Conservation (phyloP, 2,888 invertebrate genomes). For the Anagyrus pseudococci region DNA sequence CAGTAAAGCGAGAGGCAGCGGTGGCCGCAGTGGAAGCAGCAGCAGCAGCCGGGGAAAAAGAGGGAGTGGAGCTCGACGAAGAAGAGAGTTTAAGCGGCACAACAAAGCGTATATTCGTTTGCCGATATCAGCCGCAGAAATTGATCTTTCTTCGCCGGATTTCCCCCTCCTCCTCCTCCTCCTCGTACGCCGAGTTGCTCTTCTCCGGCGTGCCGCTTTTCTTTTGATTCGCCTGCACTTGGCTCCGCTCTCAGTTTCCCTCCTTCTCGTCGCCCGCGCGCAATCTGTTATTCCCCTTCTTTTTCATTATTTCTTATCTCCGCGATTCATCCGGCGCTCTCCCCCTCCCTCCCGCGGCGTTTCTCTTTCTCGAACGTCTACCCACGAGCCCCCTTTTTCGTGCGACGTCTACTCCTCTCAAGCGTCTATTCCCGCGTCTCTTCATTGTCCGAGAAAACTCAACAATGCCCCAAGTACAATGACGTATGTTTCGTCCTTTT, state of each 20-base stretch:
- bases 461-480: conserved; percentile 13
- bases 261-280: background rate
- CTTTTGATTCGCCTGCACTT: no score
- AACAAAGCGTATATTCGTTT: conserved; percentile 36
- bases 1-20: no score
- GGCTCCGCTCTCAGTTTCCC: no score
- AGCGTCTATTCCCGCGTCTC: no score
- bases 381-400: background rate
- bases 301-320: conserved; percentile 35
- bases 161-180: no score
- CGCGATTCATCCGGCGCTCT: conserved; percentile 18
- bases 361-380: conserved; percentile 4
- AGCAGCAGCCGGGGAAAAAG: conserved; percentile 4
- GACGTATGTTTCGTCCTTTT: conserved; percentile 14
- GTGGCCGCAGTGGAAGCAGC: no score
- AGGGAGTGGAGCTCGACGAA: background rate
- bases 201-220: no score
- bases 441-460: background rate
- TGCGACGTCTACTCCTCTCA: background rate
- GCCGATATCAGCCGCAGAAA: conserved; percentile 38
- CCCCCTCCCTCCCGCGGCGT: background rate
- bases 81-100: conserved; percentile 25
- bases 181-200: no score
- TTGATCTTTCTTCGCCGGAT: conserved; percentile 38
- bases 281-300: conserved; percentile 31